Percentiles rank a stretch among this genome's conserved stretches.
These are phyloP conservation scores for Ctena decussata DNA, from an alignment of 2,888 invertebrate genomes.

Conservation along the genomic window DNA sequence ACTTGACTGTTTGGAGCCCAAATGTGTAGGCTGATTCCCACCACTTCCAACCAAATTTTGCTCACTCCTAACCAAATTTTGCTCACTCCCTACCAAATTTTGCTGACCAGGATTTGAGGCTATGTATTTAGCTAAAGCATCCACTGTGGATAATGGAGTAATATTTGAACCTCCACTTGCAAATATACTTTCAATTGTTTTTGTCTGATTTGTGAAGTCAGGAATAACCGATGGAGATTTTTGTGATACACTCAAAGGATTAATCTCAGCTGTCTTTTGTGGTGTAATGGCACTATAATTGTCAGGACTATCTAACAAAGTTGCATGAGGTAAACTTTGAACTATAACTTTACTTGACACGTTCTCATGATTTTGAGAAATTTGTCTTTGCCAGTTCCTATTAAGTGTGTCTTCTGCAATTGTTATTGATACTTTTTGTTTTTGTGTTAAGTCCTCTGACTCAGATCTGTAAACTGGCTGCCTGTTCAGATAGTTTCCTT, in stretches of 20 bases:
- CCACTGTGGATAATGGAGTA: background rate
- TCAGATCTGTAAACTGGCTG: background rate
- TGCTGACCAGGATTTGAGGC: background rate
- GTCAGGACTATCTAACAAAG: background rate
- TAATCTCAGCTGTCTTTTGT: background rate
- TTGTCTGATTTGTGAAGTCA: background rate
- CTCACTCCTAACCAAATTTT: too few relatives aligned
- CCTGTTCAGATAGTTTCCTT: background rate
- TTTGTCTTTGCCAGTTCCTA: background rate
- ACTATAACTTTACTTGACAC: background rate
- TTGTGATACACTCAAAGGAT: background rate
- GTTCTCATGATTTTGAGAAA: background rate
- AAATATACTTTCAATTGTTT: background rate
- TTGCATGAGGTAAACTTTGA: background rate
- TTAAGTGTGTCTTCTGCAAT: background rate
- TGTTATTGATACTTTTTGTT: background rate
- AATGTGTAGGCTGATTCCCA: too few relatives aligned
- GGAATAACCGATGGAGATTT: background rate
- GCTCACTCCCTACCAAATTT: background rate
- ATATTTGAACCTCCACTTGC: background rate
- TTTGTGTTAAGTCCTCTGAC: background rate
- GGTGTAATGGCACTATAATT: background rate
- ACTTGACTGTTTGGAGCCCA: too few relatives aligned
- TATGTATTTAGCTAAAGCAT: background rate
- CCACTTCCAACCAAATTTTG: too few relatives aligned